phyloP scores from a whole-genome alignment of 2,888 invertebrate species.

The Drosophila recens region DNA sequence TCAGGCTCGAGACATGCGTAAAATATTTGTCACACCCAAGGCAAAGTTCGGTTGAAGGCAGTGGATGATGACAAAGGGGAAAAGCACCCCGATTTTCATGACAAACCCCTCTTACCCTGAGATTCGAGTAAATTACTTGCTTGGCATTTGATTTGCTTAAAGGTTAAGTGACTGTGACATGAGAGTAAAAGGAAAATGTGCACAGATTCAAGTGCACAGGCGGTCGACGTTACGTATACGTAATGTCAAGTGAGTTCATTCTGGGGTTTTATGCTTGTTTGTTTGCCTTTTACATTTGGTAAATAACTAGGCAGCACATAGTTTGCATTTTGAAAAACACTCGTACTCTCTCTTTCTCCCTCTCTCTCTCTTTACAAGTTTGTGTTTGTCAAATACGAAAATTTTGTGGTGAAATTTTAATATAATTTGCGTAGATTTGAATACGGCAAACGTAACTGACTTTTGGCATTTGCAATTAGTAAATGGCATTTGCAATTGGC shows the following conservation, averaged over 20 bases:
- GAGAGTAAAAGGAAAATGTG: conserved; percentile 40
- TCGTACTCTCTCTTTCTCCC: neutral
- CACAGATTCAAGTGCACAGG: conserved; percentile 41
- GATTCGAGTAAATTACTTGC: conserved; percentile 50
- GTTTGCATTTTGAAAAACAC: conserved; percentile 37
- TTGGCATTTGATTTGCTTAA: conserved; percentile 68
- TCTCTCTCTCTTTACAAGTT: neutral
- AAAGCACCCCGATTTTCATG: neutral
- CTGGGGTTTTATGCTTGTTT: conserved; percentile 21
- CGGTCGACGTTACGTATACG: conserved; percentile 33
- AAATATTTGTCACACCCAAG: conserved; percentile 53
- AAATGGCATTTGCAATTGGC: conserved; percentile 30
- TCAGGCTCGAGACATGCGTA: conserved; percentile 50
- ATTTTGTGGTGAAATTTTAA: conserved; percentile 36
- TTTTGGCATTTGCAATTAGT: conserved; percentile 56
- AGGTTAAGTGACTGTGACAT: conserved; percentile 69
- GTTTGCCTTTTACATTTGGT: conserved; percentile 30
- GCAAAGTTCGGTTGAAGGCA: conserved; percentile 1
- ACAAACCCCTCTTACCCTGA: conserved; percentile 7
- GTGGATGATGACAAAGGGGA: neutral
- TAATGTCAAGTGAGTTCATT: conserved; percentile 31
- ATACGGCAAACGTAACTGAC: conserved; percentile 22
- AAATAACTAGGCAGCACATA: conserved; percentile 43
- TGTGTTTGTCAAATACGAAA: conserved; percentile 46
- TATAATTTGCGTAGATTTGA: conserved; percentile 35